Conservation (phyloP, 2,888 invertebrate species). For the Ligdia adustata region DNA sequence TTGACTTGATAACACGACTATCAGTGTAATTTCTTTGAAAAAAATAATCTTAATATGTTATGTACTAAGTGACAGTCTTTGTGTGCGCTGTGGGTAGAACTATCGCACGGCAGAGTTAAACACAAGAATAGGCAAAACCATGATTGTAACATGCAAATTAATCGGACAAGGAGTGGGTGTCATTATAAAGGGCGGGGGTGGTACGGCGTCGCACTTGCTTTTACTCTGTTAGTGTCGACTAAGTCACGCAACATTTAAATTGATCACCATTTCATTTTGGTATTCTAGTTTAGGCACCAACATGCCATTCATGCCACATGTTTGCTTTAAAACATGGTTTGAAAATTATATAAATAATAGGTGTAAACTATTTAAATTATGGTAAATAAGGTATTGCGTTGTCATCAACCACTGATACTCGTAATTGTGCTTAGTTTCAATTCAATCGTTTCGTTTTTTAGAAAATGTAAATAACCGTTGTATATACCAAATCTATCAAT, state of each 20-base stretch:
- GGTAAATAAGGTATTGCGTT: no score
- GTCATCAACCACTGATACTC: no score
- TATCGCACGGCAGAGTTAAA: slow-evolving; percentile 50
- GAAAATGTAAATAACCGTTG: no score
- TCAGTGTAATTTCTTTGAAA: no score
- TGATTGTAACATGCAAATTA: slow-evolving; percentile 77
- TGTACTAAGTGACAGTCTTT: slow-evolving; percentile 36
- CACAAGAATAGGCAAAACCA: slow-evolving; percentile 53
- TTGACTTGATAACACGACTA: no score
- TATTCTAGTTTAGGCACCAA: slow-evolving; percentile 7
- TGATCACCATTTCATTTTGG: slow-evolving; percentile 26
- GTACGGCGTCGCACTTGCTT: slow-evolving; percentile 64
- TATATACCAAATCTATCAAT: no score
- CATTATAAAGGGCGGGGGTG: slow-evolving; percentile 66
- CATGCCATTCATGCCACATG: no score
- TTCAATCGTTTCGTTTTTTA: no score
- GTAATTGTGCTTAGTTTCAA: no score
- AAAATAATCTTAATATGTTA: neutral
- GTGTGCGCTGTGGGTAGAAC: slow-evolving; percentile 47
- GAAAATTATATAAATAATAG: no score
- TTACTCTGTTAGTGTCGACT: slow-evolving; percentile 43
- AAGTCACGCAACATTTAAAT: slow-evolving; percentile 60
- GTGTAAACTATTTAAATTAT: no score
- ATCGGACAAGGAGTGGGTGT: slow-evolving; percentile 67
- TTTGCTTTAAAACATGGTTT: no score